These are phyloP conservation scores for Talpa occidentalis DNA, from an alignment of 2,113 vertebrate genomes.

Conservation along the genomic window DNA sequence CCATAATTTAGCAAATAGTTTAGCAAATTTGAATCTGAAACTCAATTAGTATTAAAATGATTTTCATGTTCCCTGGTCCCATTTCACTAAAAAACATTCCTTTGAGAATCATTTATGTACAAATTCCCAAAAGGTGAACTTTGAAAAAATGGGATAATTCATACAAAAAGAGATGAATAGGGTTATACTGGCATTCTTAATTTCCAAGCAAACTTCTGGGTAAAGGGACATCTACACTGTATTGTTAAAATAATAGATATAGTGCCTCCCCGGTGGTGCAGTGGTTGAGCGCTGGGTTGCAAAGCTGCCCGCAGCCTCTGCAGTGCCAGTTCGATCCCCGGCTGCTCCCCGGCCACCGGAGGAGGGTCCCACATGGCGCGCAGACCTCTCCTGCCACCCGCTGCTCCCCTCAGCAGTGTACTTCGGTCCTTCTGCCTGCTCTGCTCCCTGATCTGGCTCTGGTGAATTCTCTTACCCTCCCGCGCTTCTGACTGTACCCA, in stretches of 20 bases:
- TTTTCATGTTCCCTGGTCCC: neutral
- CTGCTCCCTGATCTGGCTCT: too few relatives aligned
- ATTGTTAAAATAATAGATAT: neutral
- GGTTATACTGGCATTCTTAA: neutral
- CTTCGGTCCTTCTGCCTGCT: too few relatives aligned
- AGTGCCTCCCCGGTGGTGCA: too few relatives aligned
- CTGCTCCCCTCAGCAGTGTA: too few relatives aligned
- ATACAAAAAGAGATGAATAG: neutral
- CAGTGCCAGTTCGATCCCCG: too few relatives aligned
- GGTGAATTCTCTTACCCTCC: too few relatives aligned
- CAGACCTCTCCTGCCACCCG: too few relatives aligned
- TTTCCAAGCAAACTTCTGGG: neutral
- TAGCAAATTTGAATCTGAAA: neutral
- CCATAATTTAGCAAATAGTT: neutral
- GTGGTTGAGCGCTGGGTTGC: too few relatives aligned
- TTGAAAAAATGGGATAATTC: neutral
- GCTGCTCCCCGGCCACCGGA: too few relatives aligned
- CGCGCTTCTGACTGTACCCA: too few relatives aligned
- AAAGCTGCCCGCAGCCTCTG: too few relatives aligned
- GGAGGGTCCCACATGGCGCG: too few relatives aligned
- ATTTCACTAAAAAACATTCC: neutral
- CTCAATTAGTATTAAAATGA: constrained; percentile 8
- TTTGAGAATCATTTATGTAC: neutral
- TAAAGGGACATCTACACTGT: neutral
- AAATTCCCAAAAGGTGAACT: neutral